A percentile compares a stretch with the other conserved stretches of the same genome.
Conservation (phyloP, 1,140 invertebrate genomes). For the Catajapyx aquilonaris region DNA sequence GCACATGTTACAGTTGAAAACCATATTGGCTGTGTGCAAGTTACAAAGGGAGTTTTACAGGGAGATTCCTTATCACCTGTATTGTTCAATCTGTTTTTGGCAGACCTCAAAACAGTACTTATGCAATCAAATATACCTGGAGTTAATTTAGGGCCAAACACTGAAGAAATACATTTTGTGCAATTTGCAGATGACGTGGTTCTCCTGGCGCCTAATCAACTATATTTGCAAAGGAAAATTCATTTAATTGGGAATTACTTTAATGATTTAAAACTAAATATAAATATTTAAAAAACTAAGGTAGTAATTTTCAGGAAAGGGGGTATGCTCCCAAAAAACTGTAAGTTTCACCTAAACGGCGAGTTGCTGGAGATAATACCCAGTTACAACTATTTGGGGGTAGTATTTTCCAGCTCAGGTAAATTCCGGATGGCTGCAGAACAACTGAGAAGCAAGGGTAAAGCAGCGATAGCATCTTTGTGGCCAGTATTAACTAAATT, state of each 20-base stretch:
- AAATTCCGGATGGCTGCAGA: neutral
- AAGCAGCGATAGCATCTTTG: neutral
- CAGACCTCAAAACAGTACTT: neutral
- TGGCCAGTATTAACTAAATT: constrained; percentile 1
- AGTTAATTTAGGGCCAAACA: neutral
- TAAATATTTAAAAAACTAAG: constrained; percentile 7
- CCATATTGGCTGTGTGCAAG: neutral
- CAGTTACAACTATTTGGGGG: constrained; percentile 5
- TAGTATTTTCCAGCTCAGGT: constrained; percentile 1
- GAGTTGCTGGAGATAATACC: neutral
- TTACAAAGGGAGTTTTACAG: constrained; percentile 7
- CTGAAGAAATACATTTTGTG: constrained; percentile 1
- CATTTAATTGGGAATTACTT: constrained; percentile 2
- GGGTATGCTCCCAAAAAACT: neutral
- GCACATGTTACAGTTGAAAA: neutral
- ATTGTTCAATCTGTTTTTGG: constrained; percentile 7
- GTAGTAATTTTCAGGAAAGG: constrained; percentile 3
- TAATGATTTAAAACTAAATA: neutral
- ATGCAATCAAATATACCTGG: neutral
- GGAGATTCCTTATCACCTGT: constrained; percentile 6
- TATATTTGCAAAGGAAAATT: constrained; percentile 7
- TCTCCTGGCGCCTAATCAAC: neutral
- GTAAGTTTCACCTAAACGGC: neutral
- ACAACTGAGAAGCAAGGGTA: neutral
- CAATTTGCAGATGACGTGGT: constrained; percentile 8